Conservation (phyloP, 2,888 invertebrate species). For the Hypolimnas misippus region DNA sequence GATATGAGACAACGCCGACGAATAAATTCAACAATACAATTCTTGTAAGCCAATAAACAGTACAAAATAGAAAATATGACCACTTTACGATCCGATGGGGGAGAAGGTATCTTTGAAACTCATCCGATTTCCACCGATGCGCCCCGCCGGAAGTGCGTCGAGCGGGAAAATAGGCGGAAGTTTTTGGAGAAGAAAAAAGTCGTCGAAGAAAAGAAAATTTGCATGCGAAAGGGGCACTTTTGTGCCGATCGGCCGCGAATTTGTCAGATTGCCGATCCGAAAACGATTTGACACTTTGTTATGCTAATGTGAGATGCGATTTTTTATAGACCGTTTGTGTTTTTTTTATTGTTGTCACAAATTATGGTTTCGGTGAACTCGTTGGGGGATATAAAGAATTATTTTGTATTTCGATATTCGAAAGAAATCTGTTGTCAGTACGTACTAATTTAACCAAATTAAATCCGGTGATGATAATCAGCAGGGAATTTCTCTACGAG, state of each 20-base stretch:
- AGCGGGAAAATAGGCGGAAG: constrained; percentile 83
- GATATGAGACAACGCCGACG: neutral
- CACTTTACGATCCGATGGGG: constrained; percentile 53
- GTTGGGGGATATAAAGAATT: neutral
- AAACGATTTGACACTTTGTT: constrained; percentile 77
- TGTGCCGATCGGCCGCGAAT: constrained; percentile 79
- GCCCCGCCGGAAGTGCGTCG: constrained; percentile 75
- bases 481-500: constrained; percentile 8
- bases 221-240: constrained; percentile 79
- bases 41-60: constrained; percentile 68
- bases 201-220: constrained; percentile 74
- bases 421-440: neutral
- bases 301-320: constrained; percentile 66
- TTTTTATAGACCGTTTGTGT: constrained; percentile 23
- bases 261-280: constrained; percentile 81
- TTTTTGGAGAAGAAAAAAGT: constrained; percentile 73
- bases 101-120: constrained; percentile 44
- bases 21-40: constrained; percentile 46
- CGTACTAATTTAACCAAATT: constrained; percentile 3
- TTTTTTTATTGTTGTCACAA: constrained; percentile 7
- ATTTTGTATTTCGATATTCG: neutral
- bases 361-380: constrained; percentile 15
- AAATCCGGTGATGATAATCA: constrained; percentile 6
- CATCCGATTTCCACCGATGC: constrained; percentile 75
- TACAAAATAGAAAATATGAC: constrained; percentile 71